Evolutionary conservation across 2,797 vertebrate species (phyloP).

Genomic region (Psittacula derbiana): DNA sequence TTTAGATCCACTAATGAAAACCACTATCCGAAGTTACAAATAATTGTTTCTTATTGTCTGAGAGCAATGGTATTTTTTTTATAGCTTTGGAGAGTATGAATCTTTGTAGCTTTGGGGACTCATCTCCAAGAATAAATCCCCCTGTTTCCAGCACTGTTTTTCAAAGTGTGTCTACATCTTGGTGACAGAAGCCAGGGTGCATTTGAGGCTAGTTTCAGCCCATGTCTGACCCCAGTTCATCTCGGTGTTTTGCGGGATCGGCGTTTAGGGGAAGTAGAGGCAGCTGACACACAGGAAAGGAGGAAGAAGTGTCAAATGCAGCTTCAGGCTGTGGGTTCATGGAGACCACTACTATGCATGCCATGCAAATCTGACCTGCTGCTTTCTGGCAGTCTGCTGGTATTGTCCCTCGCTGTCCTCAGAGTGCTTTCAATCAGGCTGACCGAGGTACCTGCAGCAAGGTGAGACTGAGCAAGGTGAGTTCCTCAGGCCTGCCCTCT

Average conservation of each 20-base stretch:
- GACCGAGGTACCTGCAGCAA: fast-evolving
- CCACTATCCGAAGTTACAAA: background rate
- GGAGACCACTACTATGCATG: fast-evolving
- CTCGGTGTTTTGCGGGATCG: fast-evolving
- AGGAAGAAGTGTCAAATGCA: background rate
- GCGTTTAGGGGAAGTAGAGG: background rate
- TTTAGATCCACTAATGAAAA: background rate
- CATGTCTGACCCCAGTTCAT: background rate
- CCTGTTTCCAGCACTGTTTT: background rate
- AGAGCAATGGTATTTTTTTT: background rate
- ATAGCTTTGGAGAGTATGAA: background rate
- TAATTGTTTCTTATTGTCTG: background rate
- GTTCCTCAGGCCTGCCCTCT: background rate
- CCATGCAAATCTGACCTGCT: background rate
- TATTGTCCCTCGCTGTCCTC: background rate
- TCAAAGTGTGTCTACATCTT: background rate
- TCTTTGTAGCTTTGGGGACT: background rate
- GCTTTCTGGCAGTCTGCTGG: background rate
- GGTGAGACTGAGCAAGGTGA: background rate
- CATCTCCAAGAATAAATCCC: background rate
- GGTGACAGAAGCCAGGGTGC: background rate
- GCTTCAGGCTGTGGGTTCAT: background rate
- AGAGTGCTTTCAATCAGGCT: background rate
- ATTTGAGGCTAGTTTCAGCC: background rate
- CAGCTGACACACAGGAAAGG: fast-evolving